These are phyloP conservation scores for Vidua macroura DNA, from an alignment of 2,113 vertebrate species.

Conservation along the genomic window DNA sequence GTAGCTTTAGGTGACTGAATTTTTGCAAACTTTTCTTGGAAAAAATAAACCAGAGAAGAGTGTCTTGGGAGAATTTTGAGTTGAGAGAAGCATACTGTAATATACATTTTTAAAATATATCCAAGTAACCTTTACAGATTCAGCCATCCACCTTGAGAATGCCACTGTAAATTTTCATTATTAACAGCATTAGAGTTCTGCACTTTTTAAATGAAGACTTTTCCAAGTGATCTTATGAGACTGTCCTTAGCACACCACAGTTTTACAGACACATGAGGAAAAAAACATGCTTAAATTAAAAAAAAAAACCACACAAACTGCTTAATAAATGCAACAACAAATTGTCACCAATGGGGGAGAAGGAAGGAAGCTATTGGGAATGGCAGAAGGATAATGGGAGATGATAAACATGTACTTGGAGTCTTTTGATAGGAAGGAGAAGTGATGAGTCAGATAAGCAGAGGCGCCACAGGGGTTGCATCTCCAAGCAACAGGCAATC, in stretches of 20 bases:
- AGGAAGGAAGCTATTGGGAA: neutral
- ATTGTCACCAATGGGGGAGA: neutral
- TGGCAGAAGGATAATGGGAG: conserved; percentile 27
- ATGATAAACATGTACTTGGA: conserved; percentile 61
- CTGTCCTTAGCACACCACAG: accelerated
- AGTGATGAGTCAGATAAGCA: conserved; percentile 81
- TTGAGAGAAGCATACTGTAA: neutral
- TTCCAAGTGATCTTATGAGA: neutral
- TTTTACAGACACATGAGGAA: neutral
- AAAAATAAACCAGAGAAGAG: neutral
- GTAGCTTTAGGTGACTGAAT: neutral
- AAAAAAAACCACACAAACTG: neutral
- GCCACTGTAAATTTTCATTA: neutral
- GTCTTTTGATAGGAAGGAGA: conserved; percentile 76
- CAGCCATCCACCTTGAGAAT: neutral
- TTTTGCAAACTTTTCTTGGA: neutral
- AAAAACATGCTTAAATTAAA: neutral
- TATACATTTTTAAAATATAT: accelerated
- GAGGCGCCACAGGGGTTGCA: conserved; percentile 75
- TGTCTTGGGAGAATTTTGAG: neutral
- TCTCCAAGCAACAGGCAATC: conserved; percentile 79
- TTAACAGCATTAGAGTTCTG: neutral
- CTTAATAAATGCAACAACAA: neutral
- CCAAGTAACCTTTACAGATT: neutral
- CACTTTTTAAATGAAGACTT: neutral